These are phyloP conservation scores for Phyllostomus discolor DNA, from an alignment of 2,113 vertebrate species.

Conservation along the genomic window DNA sequence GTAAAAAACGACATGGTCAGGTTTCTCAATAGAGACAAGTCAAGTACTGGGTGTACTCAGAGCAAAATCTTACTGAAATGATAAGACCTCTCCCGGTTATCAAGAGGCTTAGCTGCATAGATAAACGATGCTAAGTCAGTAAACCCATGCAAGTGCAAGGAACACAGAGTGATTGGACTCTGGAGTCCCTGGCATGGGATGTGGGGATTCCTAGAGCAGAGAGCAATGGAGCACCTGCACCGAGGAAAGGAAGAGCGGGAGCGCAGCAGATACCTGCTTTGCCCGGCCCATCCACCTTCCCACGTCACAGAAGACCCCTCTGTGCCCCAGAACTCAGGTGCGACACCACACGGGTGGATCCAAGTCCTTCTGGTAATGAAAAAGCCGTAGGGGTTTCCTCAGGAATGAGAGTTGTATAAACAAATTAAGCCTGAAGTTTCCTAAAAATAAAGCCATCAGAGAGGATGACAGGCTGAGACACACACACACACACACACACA, in stretches of 20 bases:
- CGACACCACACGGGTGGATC: rapidly evolving
- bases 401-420: background rate
- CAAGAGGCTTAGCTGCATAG: background rate
- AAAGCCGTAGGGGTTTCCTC: background rate
- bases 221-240: background rate
- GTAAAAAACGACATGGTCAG: background rate
- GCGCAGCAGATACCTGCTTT: rapidly evolving
- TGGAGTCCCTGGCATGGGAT: background rate
- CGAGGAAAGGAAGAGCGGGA: background rate
- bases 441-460: background rate
- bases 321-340: background rate
- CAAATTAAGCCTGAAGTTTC: background rate
- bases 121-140: background rate
- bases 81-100: background rate
- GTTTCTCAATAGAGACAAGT: background rate
- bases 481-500: no score
- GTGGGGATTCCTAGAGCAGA: background rate
- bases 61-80: background rate
- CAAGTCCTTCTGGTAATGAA: background rate
- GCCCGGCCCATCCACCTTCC: background rate
- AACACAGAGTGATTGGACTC: background rate
- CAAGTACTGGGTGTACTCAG: background rate
- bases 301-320: background rate
- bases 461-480: background rate
- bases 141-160: background rate